Conservation (phyloP, 2,113 vertebrate species). For the Neodon shergylaensis region DNA sequence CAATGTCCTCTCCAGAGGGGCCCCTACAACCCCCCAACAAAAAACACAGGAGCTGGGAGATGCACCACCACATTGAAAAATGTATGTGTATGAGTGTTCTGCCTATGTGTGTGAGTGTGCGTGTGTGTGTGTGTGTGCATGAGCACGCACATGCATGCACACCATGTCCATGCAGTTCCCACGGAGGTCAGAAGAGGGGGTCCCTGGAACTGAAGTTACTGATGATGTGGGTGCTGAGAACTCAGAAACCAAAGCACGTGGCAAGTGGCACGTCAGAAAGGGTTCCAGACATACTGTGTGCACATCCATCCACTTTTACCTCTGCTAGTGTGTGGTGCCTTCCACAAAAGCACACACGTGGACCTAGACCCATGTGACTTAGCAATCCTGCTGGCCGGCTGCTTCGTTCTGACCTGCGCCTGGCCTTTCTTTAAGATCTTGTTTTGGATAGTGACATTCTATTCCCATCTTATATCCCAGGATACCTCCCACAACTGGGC, state of each 20-base stretch:
- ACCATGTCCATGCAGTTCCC: background rate
- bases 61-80: background rate
- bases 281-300: background rate
- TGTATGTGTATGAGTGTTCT: background rate
- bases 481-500: background rate
- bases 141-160: too few relatives aligned
- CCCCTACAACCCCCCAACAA: fast-evolving
- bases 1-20: background rate
- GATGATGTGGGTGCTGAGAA: background rate
- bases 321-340: background rate
- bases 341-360: background rate
- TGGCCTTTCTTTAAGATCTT: background rate
- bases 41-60: fast-evolving
- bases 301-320: background rate
- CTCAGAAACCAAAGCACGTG: background rate
- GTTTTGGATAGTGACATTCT: background rate
- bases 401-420: background rate
- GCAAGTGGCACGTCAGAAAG: background rate
- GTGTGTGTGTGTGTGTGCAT: background rate
- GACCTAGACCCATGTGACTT: background rate
- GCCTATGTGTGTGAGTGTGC: background rate
- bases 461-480: too few relatives aligned
- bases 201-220: background rate
- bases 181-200: background rate
- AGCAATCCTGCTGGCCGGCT: background rate